Conservation (phyloP, 2,888 invertebrate species). For the Isotomurus palustris region DNA sequence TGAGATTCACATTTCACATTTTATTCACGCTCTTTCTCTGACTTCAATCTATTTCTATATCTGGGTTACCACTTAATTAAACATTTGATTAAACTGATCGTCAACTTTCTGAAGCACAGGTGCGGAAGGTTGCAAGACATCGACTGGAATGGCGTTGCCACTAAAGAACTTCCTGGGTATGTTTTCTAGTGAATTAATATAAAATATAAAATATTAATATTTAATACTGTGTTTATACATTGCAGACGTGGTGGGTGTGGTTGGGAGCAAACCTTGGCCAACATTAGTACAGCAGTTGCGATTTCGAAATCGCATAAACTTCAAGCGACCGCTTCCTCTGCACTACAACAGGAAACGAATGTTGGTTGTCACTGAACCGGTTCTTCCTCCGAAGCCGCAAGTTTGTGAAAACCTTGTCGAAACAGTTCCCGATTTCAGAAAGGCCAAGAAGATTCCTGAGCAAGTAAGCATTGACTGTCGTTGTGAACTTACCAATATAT, state of each 20-base stretch:
- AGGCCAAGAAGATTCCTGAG: too few relatives aligned
- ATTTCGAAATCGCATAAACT: constrained; percentile 70
- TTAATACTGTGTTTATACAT: too few relatives aligned
- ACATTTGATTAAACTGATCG: too few relatives aligned
- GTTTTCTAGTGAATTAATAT: background rate
- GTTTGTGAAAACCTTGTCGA: constrained; percentile 21
- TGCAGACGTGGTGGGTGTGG: background rate
- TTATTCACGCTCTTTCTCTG: too few relatives aligned
- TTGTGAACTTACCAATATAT: background rate
- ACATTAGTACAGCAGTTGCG: constrained; percentile 50
- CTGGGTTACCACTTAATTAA: too few relatives aligned
- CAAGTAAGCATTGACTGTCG: too few relatives aligned
- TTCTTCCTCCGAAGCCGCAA: constrained; percentile 52
- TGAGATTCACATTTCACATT: too few relatives aligned
- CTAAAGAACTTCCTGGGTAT: background rate
- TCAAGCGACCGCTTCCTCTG: constrained; percentile 66
- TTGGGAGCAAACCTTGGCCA: constrained; percentile 45
- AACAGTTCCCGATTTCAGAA: background rate
- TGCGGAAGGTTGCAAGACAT: too few relatives aligned
- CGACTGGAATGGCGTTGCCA: background rate
- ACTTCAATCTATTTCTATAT: too few relatives aligned
- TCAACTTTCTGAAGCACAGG: too few relatives aligned
- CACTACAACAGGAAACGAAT: constrained; percentile 66
- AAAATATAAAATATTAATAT: too few relatives aligned
- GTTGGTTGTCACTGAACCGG: constrained; percentile 63